phyloP scores from a whole-genome alignment of 1,140 invertebrate species.

The Trichogramma pretiosum region DNA sequence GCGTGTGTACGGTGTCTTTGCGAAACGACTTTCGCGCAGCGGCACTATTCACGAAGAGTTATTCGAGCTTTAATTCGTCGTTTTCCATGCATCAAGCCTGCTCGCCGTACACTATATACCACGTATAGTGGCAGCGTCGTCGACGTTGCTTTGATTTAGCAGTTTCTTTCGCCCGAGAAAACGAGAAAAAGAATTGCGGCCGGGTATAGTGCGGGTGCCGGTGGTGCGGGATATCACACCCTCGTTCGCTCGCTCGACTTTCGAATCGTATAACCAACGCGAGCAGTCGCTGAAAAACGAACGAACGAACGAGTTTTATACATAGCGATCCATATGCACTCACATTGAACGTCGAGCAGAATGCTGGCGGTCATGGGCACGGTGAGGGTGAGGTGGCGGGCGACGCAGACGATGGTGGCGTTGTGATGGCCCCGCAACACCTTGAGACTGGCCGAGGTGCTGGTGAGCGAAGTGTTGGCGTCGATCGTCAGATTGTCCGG shows the following conservation, averaged over 20 bases:
- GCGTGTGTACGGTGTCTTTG: constrained; percentile 5
- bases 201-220: too few species aligned
- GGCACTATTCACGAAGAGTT: constrained; percentile 4
- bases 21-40: constrained; percentile 3
- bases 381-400: constrained; percentile 59
- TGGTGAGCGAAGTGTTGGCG: constrained; percentile 45
- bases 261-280: too few species aligned
- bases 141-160: too few species aligned
- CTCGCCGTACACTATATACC: too few species aligned
- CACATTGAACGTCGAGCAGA: constrained; percentile 71
- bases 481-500: constrained; percentile 42
- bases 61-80: constrained; percentile 10
- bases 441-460: constrained; percentile 56
- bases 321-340: too few species aligned
- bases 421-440: constrained; percentile 67
- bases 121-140: too few species aligned
- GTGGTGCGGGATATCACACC: background rate
- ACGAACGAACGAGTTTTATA: too few species aligned
- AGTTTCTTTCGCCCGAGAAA: too few species aligned
- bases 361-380: constrained; percentile 61
- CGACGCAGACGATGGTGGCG: constrained; percentile 63
- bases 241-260: background rate
- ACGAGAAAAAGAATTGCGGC: too few species aligned
- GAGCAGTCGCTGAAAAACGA: too few species aligned
- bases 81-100: background rate